phyloP scores from a whole-genome alignment of 2,113 vertebrate species.

The Capra hircus region DNA sequence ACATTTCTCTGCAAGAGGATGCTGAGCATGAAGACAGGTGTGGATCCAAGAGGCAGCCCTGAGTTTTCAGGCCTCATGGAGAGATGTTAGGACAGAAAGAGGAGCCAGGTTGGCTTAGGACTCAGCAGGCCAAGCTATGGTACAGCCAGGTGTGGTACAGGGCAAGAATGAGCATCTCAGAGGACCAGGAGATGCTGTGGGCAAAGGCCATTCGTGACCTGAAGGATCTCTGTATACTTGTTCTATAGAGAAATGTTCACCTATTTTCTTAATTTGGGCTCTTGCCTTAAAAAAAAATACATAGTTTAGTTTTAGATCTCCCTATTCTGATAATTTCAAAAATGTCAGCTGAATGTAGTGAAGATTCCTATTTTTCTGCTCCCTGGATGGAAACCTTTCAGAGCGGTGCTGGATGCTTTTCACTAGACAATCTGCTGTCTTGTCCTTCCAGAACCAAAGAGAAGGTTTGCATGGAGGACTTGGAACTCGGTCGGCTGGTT shows the following conservation, averaged over 20 bases:
- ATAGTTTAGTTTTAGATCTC: background rate
- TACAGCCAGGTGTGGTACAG: background rate
- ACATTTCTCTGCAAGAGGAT: background rate
- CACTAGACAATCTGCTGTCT: fast-evolving
- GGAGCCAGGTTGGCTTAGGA: too few relatives aligned
- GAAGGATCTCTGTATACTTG: background rate
- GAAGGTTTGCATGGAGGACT: background rate
- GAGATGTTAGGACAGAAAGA: background rate
- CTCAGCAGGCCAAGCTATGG: too few relatives aligned
- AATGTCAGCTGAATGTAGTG: background rate
- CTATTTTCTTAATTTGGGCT: background rate
- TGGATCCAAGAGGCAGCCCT: background rate
- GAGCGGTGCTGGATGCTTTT: fast-evolving
- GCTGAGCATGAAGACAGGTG: background rate
- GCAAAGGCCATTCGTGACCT: fast-evolving
- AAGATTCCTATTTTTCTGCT: background rate
- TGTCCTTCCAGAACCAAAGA: background rate
- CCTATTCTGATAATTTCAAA: background rate
- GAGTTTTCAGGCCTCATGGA: background rate
- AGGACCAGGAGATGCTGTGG: background rate
- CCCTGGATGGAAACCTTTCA: background rate
- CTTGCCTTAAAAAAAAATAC: background rate
- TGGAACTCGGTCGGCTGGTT: background rate
- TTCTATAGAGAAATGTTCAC: fast-evolving
- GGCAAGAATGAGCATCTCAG: background rate